Base-by-base conservation (phyloP, 2,113 vertebrate genomes). In the Aspidoscelis tigris region DNA sequence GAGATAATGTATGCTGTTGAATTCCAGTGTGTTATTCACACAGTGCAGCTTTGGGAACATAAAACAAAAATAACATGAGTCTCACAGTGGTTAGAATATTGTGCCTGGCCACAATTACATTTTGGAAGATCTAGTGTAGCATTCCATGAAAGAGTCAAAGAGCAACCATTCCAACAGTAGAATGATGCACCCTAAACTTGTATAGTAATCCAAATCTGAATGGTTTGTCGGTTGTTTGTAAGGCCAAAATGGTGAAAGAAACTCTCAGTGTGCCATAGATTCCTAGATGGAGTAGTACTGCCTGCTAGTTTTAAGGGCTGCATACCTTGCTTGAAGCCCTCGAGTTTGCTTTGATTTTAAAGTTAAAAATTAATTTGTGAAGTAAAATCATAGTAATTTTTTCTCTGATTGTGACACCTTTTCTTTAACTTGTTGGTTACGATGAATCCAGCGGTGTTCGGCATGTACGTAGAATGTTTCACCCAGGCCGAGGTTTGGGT, bases 391-490 rank as follows among this genome's bases (percentile, higher is more conserved):
- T 47, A n/a, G 41, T 26, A 24, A 39, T 0, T 16, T 2, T 68
- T 41, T 43, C 53, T 0, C 0, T 80, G 87, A 22, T 76, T 84
- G 53, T 1, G 3, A 53, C 2, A 7, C 14, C 69, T 8, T 89
- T 90, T 95, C 89, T 97, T 99, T 99, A 98, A 98, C 96, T 50
- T 9, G 21, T 3, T 83, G 69, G 84, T 92, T 88, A 99, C 69
- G 98, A 99, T 91, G 99, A 99, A 95, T 99, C 98, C 94, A 99
- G 99, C 94, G 99, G 98, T 78, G 98, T 99, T 92, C 98, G 99
- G 90, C 99, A 99, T 43, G 98, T 99, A 93, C 98, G 98, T 94
- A 96, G 99, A 95, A 99, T 99, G 98, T 99, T 99, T 94, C 98
- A 99, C 96, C 98, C 98, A 64, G 98, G 99, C 41, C 97, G 98